Base-by-base conservation (phyloP, 2,888 invertebrate species). In the Chrysolina haemoptera region DNA sequence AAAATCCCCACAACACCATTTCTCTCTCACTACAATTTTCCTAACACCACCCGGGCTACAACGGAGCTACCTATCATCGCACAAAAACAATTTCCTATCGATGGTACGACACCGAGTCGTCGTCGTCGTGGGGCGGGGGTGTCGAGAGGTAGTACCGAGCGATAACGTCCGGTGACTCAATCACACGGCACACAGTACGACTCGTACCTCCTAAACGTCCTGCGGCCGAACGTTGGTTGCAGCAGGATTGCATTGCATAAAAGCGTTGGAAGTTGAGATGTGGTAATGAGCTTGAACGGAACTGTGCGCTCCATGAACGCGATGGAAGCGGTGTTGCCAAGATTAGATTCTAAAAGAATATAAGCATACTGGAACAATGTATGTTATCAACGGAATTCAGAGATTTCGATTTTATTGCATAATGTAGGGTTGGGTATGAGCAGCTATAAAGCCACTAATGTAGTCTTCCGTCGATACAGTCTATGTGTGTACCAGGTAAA, bases 101-200 rank as follows among this genome's bases (percentile, higher is more conserved):
- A 59, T 59, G 59, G 59, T 59, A 59, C 59, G 59, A 59, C 59
- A 59, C 59, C 9, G 14, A 59, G 59, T 35, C 59, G 35, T 59
- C 35, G 59, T 59, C 35, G 59, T 59, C 59, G 59, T 9, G 27
- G 59, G 59, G 59, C 59, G 59, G 59, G 59, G 59, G 59, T 59
- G 59, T 59, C 27, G n/a, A 59, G 59, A 59, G 59, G 59, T 16
- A 59, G 59, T 59, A 59, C 59, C 59, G 59, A 59, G 59, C 59
- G 59, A 59, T 59, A 59, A 59, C 59, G 59, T 59, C 59, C 59
- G 59, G 59, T 59, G 59, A 59, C 27, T 59, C 59, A 59, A 59
- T 59, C 59, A 11, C 59, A 35, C n/a, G 27, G 59, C 59, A 35
- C n/a, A 14, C 27, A 6, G 35, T 35, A 59, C 59, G n/a, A 27